Percentiles rank a stretch among this genome's conserved stretches.
These are phyloP conservation scores for Gymnogyps californianus DNA, from an alignment of 2,113 vertebrate species.

Conservation along the genomic window DNA sequence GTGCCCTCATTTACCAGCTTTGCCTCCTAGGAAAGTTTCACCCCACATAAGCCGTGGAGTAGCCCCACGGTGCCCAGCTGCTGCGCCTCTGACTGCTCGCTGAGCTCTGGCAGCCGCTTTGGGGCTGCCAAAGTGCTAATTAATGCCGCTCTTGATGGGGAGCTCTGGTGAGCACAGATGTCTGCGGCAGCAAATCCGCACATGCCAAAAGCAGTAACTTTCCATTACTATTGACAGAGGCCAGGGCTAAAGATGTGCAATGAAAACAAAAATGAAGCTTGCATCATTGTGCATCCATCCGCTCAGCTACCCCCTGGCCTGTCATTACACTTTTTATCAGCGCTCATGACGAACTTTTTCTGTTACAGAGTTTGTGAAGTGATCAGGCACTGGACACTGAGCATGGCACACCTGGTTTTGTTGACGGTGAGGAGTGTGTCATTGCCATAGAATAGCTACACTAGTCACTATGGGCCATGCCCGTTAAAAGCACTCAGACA, in stretches of 20 bases:
- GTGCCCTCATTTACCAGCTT: background rate
- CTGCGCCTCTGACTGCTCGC: accelerated
- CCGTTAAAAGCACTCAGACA: background rate
- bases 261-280: background rate
- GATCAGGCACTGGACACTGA: background rate
- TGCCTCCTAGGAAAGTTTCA: background rate
- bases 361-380: background rate
- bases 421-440: background rate
- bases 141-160: background rate
- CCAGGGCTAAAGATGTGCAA: background rate
- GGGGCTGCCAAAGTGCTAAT: background rate
- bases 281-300: background rate
- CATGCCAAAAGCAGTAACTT: background rate
- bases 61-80: background rate
- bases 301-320: background rate
- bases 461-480: background rate
- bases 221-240: background rate
- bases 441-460: background rate
- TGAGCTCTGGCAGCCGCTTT: background rate
- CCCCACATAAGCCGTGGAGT: accelerated
- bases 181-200: background rate
- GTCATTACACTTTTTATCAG: background rate
- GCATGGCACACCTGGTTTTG: background rate
- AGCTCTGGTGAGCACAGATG: background rate
- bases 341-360: background rate